Conservation (phyloP, 2,797 vertebrate genomes). For the Pyrocephalus nanus region DNA sequence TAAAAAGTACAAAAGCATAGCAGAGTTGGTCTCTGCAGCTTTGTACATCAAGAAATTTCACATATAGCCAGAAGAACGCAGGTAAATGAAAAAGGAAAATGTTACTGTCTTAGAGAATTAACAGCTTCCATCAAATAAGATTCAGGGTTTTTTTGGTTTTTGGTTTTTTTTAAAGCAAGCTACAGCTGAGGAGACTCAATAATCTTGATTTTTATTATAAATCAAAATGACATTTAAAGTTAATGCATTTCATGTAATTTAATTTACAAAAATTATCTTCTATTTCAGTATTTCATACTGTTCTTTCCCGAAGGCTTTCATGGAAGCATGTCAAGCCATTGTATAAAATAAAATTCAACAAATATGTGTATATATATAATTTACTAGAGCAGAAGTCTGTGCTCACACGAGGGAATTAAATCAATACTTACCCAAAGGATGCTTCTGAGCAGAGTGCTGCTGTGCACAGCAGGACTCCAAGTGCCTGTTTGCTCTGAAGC, state of each 20-base stretch:
- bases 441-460: neutral
- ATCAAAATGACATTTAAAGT: conserved; percentile 33
- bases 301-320: conserved; percentile 51
- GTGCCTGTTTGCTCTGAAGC: neutral
- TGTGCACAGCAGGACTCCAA: neutral
- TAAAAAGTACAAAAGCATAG: neutral
- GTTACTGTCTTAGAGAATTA: neutral
- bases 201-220: conserved; percentile 25
- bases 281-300: conserved; percentile 26
- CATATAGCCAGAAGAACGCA: neutral
- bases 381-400: conserved; percentile 28
- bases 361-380: neutral
- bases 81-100: neutral
- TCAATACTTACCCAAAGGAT: conserved; percentile 26
- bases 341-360: conserved; percentile 24
- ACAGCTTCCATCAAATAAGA: neutral
- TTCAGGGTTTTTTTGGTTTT: neutral
- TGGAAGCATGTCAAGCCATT: conserved; percentile 16
- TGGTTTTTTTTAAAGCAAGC: neutral
- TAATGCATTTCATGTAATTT: conserved; percentile 35
- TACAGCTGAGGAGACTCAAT: neutral
- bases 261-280: conserved; percentile 27
- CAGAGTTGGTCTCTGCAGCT: neutral
- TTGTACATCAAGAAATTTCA: neutral
- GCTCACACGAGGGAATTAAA: conserved; percentile 30